A percentile compares a stretch with the other conserved stretches of the same genome.
Evolutionary conservation across 64 coral and sea anemone genomes (phyloP).

Genomic region (Porites lutea): DNA sequence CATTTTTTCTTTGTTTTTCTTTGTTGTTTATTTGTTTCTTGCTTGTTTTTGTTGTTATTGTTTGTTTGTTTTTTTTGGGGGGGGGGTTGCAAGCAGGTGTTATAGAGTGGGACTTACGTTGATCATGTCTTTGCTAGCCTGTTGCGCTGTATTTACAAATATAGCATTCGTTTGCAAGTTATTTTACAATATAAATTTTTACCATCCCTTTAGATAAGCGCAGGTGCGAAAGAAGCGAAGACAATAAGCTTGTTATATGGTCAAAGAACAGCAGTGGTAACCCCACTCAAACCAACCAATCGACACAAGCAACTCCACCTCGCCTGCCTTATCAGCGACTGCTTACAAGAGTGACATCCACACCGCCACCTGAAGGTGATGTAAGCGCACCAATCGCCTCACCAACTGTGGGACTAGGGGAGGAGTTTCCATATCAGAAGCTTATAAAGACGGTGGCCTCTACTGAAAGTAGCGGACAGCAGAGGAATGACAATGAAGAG

Average conservation of each 20-base stretch:
- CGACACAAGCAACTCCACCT: not conserved
- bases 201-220: not conserved
- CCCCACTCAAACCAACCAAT: not conserved
- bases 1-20: too few relatives aligned
- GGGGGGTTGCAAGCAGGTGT: too few relatives aligned
- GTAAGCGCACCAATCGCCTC: not conserved
- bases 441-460: not conserved
- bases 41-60: too few relatives aligned
- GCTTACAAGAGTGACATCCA: not conserved
- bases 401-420: not conserved
- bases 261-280: not conserved
- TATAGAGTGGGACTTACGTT: too few relatives aligned
- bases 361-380: not conserved
- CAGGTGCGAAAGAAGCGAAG: constrained; percentile 17
- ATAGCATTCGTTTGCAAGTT: not conserved
- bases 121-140: too few relatives aligned
- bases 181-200: not conserved
- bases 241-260: constrained; percentile 49
- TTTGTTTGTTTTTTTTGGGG: too few relatives aligned
- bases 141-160: not conserved
- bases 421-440: constrained; percentile 23
- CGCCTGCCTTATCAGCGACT: constrained; percentile 49
- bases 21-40: too few relatives aligned
- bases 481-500: not conserved
- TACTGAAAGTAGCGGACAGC: not conserved